Conservation (phyloP, 2,888 invertebrate species). For the Drosophila dives region DNA sequence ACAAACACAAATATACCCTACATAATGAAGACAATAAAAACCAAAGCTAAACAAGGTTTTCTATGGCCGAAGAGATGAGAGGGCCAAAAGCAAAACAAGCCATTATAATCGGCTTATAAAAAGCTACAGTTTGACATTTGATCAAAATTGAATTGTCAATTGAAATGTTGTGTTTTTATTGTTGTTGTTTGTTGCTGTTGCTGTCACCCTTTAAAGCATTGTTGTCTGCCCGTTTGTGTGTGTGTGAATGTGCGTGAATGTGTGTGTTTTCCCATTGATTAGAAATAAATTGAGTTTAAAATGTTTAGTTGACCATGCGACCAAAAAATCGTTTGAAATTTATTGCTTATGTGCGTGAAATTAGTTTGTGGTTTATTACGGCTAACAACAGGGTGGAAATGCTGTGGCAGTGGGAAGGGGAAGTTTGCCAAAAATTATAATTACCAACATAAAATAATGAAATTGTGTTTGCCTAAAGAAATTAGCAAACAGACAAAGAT, state of each 20-base stretch:
- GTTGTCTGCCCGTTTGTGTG: conserved; percentile 11
- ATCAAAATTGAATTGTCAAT: conserved; percentile 67
- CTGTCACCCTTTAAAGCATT: conserved; percentile 25
- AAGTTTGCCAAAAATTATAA: conserved; percentile 39
- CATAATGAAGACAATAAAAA: conserved; percentile 31
- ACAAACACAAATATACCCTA: neutral
- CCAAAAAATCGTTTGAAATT: conserved; percentile 34
- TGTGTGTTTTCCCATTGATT: conserved; percentile 51
- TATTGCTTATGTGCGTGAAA: conserved; percentile 63
- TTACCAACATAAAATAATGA: conserved; percentile 55
- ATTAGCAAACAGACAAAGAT: conserved; percentile 4
- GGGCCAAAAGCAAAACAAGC: conserved; percentile 39
- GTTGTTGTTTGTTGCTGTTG: conserved; percentile 10
- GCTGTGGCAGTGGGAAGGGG: neutral
- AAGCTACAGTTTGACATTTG: conserved; percentile 62
- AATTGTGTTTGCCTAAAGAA: conserved; percentile 42
- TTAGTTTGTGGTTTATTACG: conserved; percentile 60
- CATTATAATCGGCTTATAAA: conserved; percentile 72
- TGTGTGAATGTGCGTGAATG: neutral
- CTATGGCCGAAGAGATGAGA: neutral
- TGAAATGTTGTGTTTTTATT: conserved; percentile 32
- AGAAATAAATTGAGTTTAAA: conserved; percentile 49
- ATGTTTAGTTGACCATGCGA: conserved; percentile 36
- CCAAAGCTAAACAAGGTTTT: conserved; percentile 9
- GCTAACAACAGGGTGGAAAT: neutral